phyloP scores from a whole-genome alignment of 1,140 invertebrate species.

The Propsilocerus akamusi region DNA sequence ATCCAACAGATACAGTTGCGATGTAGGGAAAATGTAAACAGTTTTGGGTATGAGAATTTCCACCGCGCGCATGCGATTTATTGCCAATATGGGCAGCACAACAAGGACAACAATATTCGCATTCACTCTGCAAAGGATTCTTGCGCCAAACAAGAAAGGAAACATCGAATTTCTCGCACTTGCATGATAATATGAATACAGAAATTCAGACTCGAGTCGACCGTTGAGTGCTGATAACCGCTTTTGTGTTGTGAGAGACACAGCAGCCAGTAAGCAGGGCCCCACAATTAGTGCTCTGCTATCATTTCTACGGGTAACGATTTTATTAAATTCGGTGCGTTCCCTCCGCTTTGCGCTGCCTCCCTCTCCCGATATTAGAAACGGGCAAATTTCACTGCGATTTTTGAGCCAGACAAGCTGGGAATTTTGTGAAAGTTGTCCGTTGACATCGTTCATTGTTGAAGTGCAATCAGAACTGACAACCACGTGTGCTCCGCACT shows the following conservation, averaged over 20 bases:
- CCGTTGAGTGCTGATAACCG: neutral
- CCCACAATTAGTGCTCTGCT: neutral
- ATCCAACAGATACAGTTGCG: no score
- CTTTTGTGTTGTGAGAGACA: neutral
- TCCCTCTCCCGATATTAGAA: neutral
- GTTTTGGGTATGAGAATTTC: no score
- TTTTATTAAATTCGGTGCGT: neutral
- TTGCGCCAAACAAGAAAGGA: no score
- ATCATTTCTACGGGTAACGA: neutral
- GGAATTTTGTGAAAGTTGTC: neutral
- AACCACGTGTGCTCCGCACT: neutral
- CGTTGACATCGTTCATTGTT: neutral
- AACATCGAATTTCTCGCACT: no score
- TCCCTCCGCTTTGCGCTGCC: neutral
- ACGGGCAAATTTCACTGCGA: neutral
- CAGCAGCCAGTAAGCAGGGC: neutral
- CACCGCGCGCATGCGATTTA: no score
- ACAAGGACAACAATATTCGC: no score
- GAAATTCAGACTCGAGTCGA: conserved; percentile 1
- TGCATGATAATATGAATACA: no score
- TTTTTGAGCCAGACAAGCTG: neutral
- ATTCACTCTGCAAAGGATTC: no score
- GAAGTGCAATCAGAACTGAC: conserved; percentile 2
- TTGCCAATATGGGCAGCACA: no score
- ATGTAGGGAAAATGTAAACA: no score